Conservation (phyloP, 2,888 invertebrate genomes). For the Aleiodes leptofemur region DNA sequence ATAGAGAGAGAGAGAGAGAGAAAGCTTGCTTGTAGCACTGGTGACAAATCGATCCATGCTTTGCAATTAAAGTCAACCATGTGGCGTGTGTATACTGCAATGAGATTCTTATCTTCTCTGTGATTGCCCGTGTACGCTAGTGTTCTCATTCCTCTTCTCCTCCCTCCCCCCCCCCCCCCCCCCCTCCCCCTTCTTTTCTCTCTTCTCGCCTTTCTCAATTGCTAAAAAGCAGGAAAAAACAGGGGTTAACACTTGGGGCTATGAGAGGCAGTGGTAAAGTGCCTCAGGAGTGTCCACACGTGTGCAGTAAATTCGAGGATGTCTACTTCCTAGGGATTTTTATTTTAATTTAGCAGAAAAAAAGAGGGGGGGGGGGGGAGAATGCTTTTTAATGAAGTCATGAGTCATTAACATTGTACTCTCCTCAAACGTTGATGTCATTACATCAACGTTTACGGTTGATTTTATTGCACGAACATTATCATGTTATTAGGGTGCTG, state of each 20-base stretch:
- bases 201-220: neutral
- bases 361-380: too few relatives aligned
- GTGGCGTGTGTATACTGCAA: constrained; percentile 28
- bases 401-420: too few relatives aligned
- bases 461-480: neutral
- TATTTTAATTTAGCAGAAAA: too few relatives aligned
- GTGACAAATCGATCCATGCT: constrained; percentile 69
- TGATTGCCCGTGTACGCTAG: constrained; percentile 31
- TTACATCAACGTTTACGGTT: too few relatives aligned
- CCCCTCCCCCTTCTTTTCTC: too few relatives aligned
- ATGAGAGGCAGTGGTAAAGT: neutral
- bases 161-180: too few relatives aligned
- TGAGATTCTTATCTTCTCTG: constrained; percentile 30
- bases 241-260: constrained; percentile 4
- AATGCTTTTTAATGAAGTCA: too few relatives aligned
- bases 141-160: constrained; percentile 4
- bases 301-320: too few relatives aligned
- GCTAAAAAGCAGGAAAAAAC: constrained; percentile 19
- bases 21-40: constrained; percentile 14
- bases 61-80: constrained; percentile 66
- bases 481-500: neutral
- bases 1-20: neutral
- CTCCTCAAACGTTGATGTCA: too few relatives aligned
- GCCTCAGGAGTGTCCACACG: too few relatives aligned
- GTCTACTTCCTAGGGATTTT: too few relatives aligned